Conservation (phyloP, 2,888 invertebrate genomes). For the Agapetus fuscipes region DNA sequence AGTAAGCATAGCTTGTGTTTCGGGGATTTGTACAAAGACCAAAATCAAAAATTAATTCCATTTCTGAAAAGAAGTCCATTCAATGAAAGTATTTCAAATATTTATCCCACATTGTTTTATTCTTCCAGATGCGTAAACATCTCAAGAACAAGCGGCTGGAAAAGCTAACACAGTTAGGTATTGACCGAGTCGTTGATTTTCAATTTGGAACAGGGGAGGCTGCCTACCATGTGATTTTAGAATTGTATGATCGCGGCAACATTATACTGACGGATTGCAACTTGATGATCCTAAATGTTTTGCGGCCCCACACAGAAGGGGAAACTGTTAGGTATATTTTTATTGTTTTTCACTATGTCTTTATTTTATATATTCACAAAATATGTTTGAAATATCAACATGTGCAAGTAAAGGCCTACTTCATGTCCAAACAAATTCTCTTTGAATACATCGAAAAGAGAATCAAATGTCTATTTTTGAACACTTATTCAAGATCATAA, state of each 20-base stretch:
- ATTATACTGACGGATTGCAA: slow-evolving; percentile 88
- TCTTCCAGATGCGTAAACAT: slow-evolving; percentile 84
- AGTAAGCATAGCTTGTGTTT: no score
- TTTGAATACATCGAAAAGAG: no score
- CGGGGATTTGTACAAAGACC: no score
- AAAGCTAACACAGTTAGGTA: slow-evolving; percentile 73
- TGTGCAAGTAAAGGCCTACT: no score
- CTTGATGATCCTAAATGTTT: slow-evolving; percentile 83
- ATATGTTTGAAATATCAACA: not conserved
- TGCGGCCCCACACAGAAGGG: slow-evolving; percentile 85
- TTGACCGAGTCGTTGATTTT: slow-evolving; percentile 88
- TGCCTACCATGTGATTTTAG: slow-evolving; percentile 90
- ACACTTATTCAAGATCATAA: no score
- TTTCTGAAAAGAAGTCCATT: no score
- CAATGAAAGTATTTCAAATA: no score
- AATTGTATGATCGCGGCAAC: slow-evolving; percentile 94
- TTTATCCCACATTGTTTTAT: no score
- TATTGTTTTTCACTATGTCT: no score
- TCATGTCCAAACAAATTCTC: no score
- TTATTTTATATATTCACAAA: not conserved
- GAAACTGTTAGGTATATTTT: slow-evolving; percentile 65
- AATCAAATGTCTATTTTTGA: no score
- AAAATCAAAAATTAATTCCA: no score
- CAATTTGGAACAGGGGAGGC: slow-evolving; percentile 93
- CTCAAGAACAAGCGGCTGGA: slow-evolving; percentile 92